These are phyloP conservation scores for Cyanoramphus novaezelandiae DNA, from an alignment of 2,113 vertebrate species.

Conservation along the genomic window DNA sequence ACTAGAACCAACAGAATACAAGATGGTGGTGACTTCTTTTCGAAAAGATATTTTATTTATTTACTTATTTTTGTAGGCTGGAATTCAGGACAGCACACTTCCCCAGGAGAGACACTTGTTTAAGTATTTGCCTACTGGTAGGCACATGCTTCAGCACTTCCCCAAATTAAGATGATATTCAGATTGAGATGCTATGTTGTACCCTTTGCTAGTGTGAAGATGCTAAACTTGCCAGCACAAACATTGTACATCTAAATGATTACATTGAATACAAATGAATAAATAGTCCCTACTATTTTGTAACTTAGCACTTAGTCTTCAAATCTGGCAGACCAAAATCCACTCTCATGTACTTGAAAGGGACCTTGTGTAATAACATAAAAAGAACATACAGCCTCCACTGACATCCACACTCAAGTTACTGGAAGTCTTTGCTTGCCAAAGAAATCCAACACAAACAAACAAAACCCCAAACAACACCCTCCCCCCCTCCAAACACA, in stretches of 20 bases:
- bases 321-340: not conserved
- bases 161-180: not conserved
- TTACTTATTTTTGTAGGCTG: not conserved
- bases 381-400: not conserved
- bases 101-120: not conserved
- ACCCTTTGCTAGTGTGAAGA: accelerated
- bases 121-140: not conserved
- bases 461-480: not conserved
- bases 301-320: not conserved
- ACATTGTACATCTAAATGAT: not conserved
- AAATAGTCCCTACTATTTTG: not conserved
- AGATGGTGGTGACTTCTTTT: not conserved
- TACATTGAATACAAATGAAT: not conserved
- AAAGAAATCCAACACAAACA: not conserved
- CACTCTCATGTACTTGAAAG: not conserved
- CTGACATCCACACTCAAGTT: not conserved
- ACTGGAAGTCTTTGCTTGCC: not conserved
- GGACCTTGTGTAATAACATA: not conserved
- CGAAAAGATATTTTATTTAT: not conserved
- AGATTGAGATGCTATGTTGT: not conserved
- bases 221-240: not conserved
- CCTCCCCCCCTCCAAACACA: not conserved
- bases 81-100: not conserved
- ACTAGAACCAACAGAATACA: not conserved
- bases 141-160: not conserved